Evolutionary conservation across 2,797 vertebrate species (phyloP).

Genomic region (Gallinago solitaria): DNA sequence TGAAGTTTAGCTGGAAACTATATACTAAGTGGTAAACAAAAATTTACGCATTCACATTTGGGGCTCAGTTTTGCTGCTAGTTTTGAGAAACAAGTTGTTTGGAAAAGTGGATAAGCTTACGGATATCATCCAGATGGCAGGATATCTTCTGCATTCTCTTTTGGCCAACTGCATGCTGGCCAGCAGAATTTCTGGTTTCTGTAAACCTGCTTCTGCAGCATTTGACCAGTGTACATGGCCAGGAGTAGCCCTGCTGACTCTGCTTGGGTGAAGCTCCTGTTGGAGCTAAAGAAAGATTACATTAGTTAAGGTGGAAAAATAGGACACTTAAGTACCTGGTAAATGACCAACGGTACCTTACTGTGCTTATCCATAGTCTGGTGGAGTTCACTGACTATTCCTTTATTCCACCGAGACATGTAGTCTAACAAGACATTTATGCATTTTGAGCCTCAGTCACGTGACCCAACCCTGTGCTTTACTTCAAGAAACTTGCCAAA

Average conservation of each 20-base stretch:
- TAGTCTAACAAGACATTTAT: neutral
- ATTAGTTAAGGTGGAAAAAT: neutral
- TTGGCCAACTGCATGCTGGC: neutral
- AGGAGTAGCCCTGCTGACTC: neutral
- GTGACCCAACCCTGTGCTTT: accelerated
- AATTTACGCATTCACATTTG: neutral
- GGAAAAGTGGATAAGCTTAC: neutral
- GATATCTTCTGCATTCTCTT: neutral
- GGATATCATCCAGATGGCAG: neutral
- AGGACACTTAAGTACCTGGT: neutral
- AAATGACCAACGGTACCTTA: accelerated
- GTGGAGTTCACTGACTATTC: neutral
- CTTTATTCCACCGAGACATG: neutral
- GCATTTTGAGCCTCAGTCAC: accelerated
- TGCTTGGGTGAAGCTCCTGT: neutral
- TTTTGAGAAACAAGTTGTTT: neutral
- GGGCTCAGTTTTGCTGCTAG: neutral
- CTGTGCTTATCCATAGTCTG: neutral
- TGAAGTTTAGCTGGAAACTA: neutral
- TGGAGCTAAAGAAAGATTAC: neutral
- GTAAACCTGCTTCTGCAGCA: neutral
- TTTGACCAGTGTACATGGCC: accelerated
- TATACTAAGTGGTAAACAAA: neutral
- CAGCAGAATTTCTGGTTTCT: neutral
- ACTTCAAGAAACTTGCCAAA: neutral